Evolutionary conservation across 53 echinoderm and acorn worm species (phyloP).

Genomic region (Echinarachnius parma): DNA sequence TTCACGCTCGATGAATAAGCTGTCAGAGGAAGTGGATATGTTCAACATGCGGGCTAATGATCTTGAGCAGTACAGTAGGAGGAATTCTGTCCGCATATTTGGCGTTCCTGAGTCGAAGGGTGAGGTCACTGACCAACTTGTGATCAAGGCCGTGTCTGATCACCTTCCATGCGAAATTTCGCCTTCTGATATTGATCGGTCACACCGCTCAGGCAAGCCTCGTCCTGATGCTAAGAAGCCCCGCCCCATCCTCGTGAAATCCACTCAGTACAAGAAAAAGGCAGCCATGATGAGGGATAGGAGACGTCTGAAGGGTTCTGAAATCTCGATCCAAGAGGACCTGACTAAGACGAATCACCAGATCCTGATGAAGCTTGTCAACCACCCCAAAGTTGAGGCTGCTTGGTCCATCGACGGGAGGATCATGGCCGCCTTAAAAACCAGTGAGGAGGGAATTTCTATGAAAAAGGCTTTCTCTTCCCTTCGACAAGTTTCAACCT

Average conservation of each 20-base stretch:
- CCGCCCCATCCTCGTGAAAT: constrained; percentile 29
- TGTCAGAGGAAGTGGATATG: background rate
- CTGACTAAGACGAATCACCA: constrained; percentile 12
- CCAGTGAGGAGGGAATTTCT: constrained; percentile 12
- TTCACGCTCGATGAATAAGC: background rate
- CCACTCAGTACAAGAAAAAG: background rate
- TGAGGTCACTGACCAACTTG: constrained; percentile 1
- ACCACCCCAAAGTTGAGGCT: constrained; percentile 16
- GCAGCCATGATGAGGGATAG: constrained; percentile 16
- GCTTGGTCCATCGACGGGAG: constrained; percentile 23
- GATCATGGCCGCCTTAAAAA: constrained; percentile 27
- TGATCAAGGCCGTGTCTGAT: constrained; percentile 13
- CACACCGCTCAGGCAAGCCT: constrained; percentile 26
- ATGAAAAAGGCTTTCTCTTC: too few relatives aligned
- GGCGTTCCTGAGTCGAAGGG: background rate
- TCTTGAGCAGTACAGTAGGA: constrained; percentile 19
- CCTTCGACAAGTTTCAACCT: too few relatives aligned
- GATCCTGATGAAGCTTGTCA: constrained; percentile 11
- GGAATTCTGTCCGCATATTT: constrained; percentile 20
- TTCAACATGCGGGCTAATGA: constrained; percentile 3
- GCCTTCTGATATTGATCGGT: constrained; percentile 6
- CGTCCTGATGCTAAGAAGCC: constrained; percentile 7
- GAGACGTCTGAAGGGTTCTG: background rate
- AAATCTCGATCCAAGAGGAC: constrained; percentile 13
- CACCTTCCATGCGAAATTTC: constrained; percentile 8